A percentile compares a stretch with the other conserved stretches of the same genome.
Evolutionary conservation across 2,888 invertebrate species (phyloP).

Genomic region (Dusona sp.): DNA sequence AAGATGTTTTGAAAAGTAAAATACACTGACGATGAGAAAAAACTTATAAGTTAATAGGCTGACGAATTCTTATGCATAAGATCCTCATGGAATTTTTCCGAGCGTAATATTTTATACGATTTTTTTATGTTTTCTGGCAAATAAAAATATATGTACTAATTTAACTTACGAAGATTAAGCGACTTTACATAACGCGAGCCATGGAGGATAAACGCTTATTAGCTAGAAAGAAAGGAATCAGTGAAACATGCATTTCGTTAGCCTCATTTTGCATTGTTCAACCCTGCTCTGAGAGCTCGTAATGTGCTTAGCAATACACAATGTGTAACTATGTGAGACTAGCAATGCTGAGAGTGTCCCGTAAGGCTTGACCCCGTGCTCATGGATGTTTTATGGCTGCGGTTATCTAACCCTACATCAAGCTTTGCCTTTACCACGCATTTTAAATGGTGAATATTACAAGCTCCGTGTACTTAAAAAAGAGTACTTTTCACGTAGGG

Average conservation of each 20-base stretch:
- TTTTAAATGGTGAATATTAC: constrained; percentile 51
- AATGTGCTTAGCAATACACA: constrained; percentile 50
- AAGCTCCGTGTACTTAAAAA: background rate
- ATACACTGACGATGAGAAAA: too few relatives aligned
- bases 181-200: background rate
- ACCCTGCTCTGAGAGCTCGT: background rate
- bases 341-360: constrained; percentile 58
- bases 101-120: background rate
- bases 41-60: background rate
- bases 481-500: constrained; percentile 1
- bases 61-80: background rate
- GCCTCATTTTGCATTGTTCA: constrained; percentile 56
- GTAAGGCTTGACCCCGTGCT: constrained; percentile 60
- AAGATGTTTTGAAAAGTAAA: background rate
- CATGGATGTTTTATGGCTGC: constrained; percentile 68
- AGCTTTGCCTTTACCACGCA: constrained; percentile 51
- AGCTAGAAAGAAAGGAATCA: constrained; percentile 20
- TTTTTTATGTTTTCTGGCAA: background rate
- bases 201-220: constrained; percentile 42
- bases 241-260: constrained; percentile 63
- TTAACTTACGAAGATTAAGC: background rate
- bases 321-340: constrained; percentile 65
- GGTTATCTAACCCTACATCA: constrained; percentile 67
- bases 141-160: background rate
- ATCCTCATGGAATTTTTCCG: background rate